These are phyloP conservation scores for Mobula hypostoma DNA, from an alignment of 2,113 vertebrate species.

Conservation along the genomic window DNA sequence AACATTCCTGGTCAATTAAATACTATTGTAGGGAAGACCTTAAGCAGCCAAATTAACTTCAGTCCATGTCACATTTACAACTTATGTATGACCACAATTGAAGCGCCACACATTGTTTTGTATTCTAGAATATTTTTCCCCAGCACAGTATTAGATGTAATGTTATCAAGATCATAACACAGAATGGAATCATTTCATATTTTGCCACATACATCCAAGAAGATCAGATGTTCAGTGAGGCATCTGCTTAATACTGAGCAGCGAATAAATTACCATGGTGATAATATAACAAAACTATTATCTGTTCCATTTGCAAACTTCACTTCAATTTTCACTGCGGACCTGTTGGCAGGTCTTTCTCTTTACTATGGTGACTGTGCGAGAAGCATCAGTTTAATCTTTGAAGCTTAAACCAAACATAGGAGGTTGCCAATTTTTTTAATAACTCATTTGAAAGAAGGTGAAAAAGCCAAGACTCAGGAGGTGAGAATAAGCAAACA, in stretches of 20 bases:
- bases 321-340: background rate
- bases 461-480: background rate
- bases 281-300: background rate
- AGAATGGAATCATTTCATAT: background rate
- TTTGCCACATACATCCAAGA: background rate
- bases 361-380: background rate
- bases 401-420: background rate
- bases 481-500: background rate
- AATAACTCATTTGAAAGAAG: background rate
- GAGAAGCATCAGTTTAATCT: background rate
- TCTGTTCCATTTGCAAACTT: background rate
- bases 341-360: background rate
- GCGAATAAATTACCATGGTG: background rate
- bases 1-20: background rate
- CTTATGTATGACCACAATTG: background rate
- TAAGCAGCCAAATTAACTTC: background rate
- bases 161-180: background rate
- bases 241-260: background rate
- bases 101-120: background rate
- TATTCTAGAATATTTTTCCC: too few relatives aligned
- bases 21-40: slow-evolving; percentile 35
- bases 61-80: background rate
- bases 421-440: background rate
- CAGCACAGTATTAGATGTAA: background rate
- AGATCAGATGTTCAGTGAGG: background rate